Evolutionary conservation across 2,888 invertebrate genomes (phyloP), one percentile per base, ranked within the genome.

Genomic region (Chironomus riparius): DNA sequence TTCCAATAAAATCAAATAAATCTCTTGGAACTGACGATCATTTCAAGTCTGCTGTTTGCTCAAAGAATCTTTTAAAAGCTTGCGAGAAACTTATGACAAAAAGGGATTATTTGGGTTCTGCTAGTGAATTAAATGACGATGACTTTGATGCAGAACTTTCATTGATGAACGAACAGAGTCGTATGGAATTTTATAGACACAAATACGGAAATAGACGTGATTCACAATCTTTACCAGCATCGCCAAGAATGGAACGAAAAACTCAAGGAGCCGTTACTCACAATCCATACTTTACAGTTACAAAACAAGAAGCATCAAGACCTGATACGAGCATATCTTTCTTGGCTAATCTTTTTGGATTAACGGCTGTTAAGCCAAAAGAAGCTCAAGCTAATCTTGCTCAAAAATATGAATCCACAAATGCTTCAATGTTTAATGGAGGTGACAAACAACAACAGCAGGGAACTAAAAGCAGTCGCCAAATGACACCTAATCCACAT

Each of bases 221-320:
- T 6, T 69, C 69, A 2, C 50, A 61, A 50, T 76, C 76, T 15
- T 47, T 76, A 47, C 76, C 76, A 28, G 69, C 76, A 4, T 76
- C 76, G 10, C 76, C 76, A 7, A 76, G 69, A 56, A 18, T 76
- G 24, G 76, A 76, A 13, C 76, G 76, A 5, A 76, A 76, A 47
- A 18, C 4, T 68, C 15, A 21, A 24, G 12, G 56, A 56, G 7
- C 22, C 3, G 68, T 24, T 24, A 28, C 10, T 10, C 15, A 48
- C 10, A 76, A 76, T 56, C 76, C 68, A 18, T 76, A 76, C n/a
- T 76, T 76, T 68, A 69, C 76, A 4, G 56, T 76, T n/a, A 15
- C 76, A 48, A 76, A 76, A 18, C 21, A 50, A 2, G 56, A 68
- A 13, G 12, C 56, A 18, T 18, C n/a, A 18, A 56, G 56, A 18